Evolutionary conservation across 2,888 invertebrate genomes (phyloP), one percentile per base, ranked within the genome.

Genomic region (Chrysina gloriosa): DNA sequence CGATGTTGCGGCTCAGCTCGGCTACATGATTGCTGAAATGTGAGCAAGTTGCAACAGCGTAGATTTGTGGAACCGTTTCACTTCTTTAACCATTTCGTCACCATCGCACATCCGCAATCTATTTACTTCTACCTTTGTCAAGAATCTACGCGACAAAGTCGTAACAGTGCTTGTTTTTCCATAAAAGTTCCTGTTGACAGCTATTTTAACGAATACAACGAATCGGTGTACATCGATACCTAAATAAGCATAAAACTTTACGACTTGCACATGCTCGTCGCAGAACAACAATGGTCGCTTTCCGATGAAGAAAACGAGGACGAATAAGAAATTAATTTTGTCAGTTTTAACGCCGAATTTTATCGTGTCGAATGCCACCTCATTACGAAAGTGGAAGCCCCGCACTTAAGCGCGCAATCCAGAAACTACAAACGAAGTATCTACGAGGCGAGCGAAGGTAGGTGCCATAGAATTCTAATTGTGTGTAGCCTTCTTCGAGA

Each of bases 401-500:
- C 19, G 39, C 50, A 2, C 14, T 27, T 50, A 29, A 23, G 54
- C n/a, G 54, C 25, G 54, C 39, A 39, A 39, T 27, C n/a, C 21
- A 58, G 39, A 39, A 39, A 25, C 58, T 39, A 21, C 58, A 39
- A 52, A 52, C 14, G 27, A 39, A 39, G 6, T 6, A 11, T 29
- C 29, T 23, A 39, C 39, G 11, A 19, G 25, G 29, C 27, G 50
- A 14, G 2, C 29, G 14, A 23, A 11, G 23, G 58, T 25, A 58
- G 58, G 58, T 58, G 58, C 58, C 23, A 58, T 14, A 58, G 39
- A 58, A 65, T 65, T 65, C 56, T 65, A 65, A 65, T 65, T 50
- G 65, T 45, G 52, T 65, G 58, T 58, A 65, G 65, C 31, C 56
- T 65, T 65, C 65, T 47, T 54, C 45, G 47, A 56, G 54, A 54